Evolutionary conservation across 2,113 vertebrate species (phyloP).

Genomic region (Panurus biarmicus): DNA sequence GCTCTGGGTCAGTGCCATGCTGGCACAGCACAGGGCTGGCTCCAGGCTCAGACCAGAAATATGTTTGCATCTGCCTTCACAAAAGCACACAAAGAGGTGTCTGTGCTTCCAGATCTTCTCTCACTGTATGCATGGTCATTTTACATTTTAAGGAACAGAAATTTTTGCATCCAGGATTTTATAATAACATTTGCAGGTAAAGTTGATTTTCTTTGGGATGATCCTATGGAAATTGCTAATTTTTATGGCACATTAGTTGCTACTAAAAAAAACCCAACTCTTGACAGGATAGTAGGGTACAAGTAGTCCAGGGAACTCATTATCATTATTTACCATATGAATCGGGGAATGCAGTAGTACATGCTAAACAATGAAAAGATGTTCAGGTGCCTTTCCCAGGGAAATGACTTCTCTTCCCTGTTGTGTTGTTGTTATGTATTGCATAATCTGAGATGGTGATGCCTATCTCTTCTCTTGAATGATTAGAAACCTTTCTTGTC

Average conservation of each 20-base stretch:
- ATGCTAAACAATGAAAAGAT: background rate
- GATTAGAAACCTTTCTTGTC: slow-evolving; percentile 3
- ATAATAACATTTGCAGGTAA: background rate
- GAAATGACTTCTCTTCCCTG: slow-evolving; percentile 12
- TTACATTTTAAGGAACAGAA: background rate
- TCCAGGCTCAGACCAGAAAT: background rate
- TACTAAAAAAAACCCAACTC: background rate
- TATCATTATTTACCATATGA: slow-evolving; percentile 11
- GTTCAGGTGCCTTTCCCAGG: background rate
- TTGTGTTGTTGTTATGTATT: background rate
- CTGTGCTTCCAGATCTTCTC: background rate
- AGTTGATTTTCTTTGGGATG: background rate
- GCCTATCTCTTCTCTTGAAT: background rate
- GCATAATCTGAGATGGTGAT: background rate
- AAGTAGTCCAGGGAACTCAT: background rate
- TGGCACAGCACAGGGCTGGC: background rate
- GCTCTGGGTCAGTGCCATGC: background rate
- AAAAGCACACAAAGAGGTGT: background rate
- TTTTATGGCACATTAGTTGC: background rate
- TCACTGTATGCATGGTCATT: background rate
- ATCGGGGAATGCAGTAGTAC: background rate
- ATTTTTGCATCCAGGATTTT: background rate
- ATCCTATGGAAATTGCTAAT: background rate
- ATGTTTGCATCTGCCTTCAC: background rate
- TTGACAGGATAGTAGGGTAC: background rate